Base-by-base conservation (phyloP, 2,888 invertebrate species). In the Plagodis dolabraria region DNA sequence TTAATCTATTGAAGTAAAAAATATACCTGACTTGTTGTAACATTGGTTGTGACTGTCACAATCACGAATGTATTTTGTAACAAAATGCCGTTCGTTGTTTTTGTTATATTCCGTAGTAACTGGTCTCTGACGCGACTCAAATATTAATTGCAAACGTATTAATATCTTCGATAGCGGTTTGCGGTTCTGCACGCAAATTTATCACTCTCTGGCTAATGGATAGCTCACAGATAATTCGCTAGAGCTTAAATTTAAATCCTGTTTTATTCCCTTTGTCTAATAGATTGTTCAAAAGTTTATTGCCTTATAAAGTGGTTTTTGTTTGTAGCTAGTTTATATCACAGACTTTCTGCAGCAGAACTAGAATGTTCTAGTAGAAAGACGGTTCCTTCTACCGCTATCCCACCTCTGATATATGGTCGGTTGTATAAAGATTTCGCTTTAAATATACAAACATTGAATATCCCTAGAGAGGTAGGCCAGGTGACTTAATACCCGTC, bases 131-230 rank as follows among this genome's bases (percentile, higher is more conserved):
- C 65, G 57, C 62, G 59, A 53, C 60, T 65, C 75, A 70, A 71
- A 80, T 82, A 85, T 85, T 87, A 82, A 88, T 85, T 84, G 85
- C 87, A 68, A 81, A 80, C 78, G 80, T 83, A 83, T 83, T 81
- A 80, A 82, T 82, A 79, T 74, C 66, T 63, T 64, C 60, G 76
- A 79, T 82, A 79, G 71, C 66, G 67, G 57, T 65, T 69, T 77
- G 71, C 68, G 65, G 55, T 63, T 69, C 68, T 61, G 68, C 66
- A 60, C 58, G 60, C 60, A 45, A 54, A 52, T 61, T 62, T 63
- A 57, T 59, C 54, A 47, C 45, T 42, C 57, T 65, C 70, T 70
- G 70, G 67, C 60, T 69, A 67, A 77, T 76, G 67, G 70, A 74
- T 76, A 71, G 65, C 47, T 48, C 49, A 56, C 36, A 45, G 60